Evolutionary conservation across 2,797 vertebrate genomes (phyloP), one percentile per base, ranked within the genome.

Genomic region (Pterois miles): DNA sequence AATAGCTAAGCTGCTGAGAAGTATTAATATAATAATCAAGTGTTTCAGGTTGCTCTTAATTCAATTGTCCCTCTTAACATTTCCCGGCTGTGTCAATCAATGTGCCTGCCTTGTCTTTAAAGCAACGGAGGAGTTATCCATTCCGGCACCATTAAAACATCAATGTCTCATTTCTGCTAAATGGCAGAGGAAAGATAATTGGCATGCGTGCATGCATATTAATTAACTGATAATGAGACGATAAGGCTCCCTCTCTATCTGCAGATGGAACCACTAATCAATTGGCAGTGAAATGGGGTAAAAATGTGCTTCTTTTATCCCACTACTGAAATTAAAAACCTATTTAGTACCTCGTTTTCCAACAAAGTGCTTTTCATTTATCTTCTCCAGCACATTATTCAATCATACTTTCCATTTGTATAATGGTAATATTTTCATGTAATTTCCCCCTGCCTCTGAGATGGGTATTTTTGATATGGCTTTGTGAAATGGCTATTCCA

Each of bases 161-260:
- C 95, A 97, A 94, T 96, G 96, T 91, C 93, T 96, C 81, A 92
- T 96, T 96, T 87, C 80, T 96, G 96, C 94, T 96, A 93, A 96
- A 96, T 95, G 95, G 95, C 96, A 95, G 92, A 84, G 92, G 93
- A 88, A 96, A 96, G 94, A 96, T 96, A 96, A 97, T 95, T 96
- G 95, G 95, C 94, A 96, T 96, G 96, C 96, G 96, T 94, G 94
- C 82, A 89, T 95, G 96, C 96, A 96, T 97, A 98, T 97, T 98
- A 99, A 98, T 97, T 97, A 96, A 94, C 94, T 96, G 95, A 97
- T 97, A 97, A 97, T 96, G 94, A 97, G 94, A 94, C 92, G 96
- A 97, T 97, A 97, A 96, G 95, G 89, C 89, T 86, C 74, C 83
- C 92, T 94, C 92, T 94, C 93, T 94, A 88, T 91, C 94, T 91